These are phyloP conservation scores for Callinectes sapidus DNA, from an alignment of 2,888 invertebrate genomes.

Conservation along the genomic window DNA sequence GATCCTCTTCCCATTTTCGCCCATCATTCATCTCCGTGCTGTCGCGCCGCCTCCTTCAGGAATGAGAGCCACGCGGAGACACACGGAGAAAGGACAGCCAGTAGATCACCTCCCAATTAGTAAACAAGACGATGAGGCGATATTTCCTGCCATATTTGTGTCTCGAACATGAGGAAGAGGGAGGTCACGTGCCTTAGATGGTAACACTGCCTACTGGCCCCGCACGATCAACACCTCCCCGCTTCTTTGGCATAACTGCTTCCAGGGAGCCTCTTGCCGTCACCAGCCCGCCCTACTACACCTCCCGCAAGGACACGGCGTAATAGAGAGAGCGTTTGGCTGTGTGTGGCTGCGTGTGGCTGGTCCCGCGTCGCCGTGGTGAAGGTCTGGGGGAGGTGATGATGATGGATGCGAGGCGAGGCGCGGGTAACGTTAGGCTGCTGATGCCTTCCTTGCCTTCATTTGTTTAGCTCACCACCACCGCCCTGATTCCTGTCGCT, in stretches of 20 bases:
- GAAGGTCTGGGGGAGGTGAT: conserved; percentile 13
- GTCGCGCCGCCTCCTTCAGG: background rate
- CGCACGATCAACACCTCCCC: background rate
- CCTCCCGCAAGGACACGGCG: background rate
- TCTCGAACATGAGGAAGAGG: background rate
- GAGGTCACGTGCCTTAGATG: background rate
- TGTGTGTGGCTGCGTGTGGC: background rate
- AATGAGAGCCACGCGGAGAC: background rate
- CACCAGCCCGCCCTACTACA: background rate
- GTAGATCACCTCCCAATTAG: conserved; percentile 34
- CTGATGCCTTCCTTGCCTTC: background rate
- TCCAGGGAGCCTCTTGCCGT: background rate
- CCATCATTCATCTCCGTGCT: background rate
- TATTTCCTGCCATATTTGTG: conserved; percentile 1
- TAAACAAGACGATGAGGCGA: conserved; percentile 9
- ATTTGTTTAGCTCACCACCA: background rate
- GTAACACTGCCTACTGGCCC: background rate
- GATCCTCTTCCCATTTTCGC: background rate
- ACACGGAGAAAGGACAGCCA: background rate
- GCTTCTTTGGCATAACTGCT: background rate
- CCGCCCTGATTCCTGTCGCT: background rate
- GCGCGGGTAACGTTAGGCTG: background rate
- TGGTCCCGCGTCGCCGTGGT: background rate
- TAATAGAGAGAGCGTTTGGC: background rate
- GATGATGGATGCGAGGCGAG: background rate